Evolutionary conservation across 2,888 invertebrate genomes (phyloP), one percentile per base, ranked within the genome.

Genomic region (Plebejus melissa): DNA sequence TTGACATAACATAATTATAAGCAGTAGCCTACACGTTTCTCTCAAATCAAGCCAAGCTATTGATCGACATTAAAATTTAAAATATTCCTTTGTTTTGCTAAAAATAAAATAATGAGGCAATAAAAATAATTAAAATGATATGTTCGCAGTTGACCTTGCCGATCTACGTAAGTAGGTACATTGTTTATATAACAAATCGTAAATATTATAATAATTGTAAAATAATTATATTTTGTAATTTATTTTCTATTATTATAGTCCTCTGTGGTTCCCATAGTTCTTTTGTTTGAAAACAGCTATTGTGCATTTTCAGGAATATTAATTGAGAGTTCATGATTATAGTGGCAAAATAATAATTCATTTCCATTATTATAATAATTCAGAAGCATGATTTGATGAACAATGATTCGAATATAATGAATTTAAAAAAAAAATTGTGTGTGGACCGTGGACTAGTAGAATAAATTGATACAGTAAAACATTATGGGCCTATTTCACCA

Each of bases 221-320:
- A 65, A 65, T 65, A 65, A 65, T 65, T 65, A 65, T 65, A 65
- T 65, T 65, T 65, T 65, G 32, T 65, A 65, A 65, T 65, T 65
- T 65, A 65, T 65, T 65, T 65, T 65, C 65, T 65, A 32, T 65
- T 65, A 65, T 36, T 65, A 65, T 36, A 65, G 32, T 16, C 65
- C 32, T 36, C 32, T 65, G 65, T 4, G 13, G 65, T 65, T 65
- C 65, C 65, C 65, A 36, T 36, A 36, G 65, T 65, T 65, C 65
- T 65, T 65, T 65, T 65, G 65, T 36, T 65, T 36, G 65, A 16
- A 36, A 36, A 65, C 1, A 58, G 60, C 65, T 16, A 32, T 36
- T 36, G 65, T 65, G 32, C 65, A 16, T 65, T 65, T 65, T 65
- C 65, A 65, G 65, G 65, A 65, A 36, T 65, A 65, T 5, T 65